Percentiles rank a stretch among this genome's conserved stretches.
These are phyloP conservation scores for Hippasteria phrygiana DNA, from an alignment of 53 echinoderm and acorn worm genomes.

Conservation along the genomic window DNA sequence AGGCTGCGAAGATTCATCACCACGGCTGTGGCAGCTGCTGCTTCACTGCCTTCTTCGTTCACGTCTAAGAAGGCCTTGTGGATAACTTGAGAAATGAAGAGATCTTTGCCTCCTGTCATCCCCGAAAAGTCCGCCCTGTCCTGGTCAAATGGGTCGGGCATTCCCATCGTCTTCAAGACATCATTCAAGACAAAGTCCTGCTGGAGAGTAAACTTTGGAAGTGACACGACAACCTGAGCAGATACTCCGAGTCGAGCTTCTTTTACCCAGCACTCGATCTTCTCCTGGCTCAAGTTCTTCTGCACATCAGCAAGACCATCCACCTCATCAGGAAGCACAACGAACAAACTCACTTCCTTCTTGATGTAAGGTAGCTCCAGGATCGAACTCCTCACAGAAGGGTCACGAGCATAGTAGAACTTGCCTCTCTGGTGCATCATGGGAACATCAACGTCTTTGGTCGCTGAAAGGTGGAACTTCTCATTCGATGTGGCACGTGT, in stretches of 20 bases:
- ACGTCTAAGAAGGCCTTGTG: conserved; percentile 76
- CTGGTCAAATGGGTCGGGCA: conserved; percentile 50
- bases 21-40: conserved; percentile 77
- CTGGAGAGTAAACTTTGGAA: conserved; percentile 46
- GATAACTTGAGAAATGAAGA: conserved; percentile 62
- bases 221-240: not conserved
- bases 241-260: not conserved
- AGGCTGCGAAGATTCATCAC: not conserved
- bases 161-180: conserved; percentile 65
- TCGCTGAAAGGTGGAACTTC: conserved; percentile 65
- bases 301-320: conserved; percentile 63
- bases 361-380: conserved; percentile 59
- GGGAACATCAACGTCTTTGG: conserved; percentile 52
- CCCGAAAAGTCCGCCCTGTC: conserved; percentile 68
- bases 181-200: conserved; percentile 62
- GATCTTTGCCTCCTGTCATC: conserved; percentile 53
- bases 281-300: conserved; percentile 26
- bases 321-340: conserved; percentile 64
- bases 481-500: conserved; percentile 34
- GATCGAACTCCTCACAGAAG: conserved; percentile 6
- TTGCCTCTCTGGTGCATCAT: conserved; percentile 78
- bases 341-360: conserved; percentile 70
- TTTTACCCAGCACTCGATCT: conserved; percentile 12
- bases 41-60: conserved; percentile 78
- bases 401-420: conserved; percentile 48